Evolutionary conservation across 2,797 vertebrate species (phyloP).

Genomic region (Crocidura indochinensis): DNA sequence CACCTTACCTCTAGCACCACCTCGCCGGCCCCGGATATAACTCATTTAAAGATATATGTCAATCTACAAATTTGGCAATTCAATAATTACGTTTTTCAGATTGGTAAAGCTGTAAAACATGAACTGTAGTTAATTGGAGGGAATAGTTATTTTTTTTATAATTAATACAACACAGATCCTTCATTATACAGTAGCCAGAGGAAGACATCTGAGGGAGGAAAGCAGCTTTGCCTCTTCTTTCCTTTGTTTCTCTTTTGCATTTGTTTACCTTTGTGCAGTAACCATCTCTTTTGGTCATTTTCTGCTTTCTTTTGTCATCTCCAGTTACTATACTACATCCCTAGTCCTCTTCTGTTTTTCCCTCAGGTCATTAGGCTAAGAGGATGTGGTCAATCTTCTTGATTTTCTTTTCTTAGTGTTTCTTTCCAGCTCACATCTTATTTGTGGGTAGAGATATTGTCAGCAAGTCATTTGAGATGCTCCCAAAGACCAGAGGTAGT

Average conservation of each 20-base stretch:
- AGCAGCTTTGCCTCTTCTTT: not conserved
- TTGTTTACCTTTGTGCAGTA: not conserved
- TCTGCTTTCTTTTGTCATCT: not conserved
- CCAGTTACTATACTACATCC: not conserved
- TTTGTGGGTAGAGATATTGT: not conserved
- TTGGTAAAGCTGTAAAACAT: conserved; percentile 31
- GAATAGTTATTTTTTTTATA: conserved; percentile 4
- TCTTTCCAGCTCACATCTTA: not conserved
- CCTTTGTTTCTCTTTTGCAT: not conserved
- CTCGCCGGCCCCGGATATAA: too few species aligned
- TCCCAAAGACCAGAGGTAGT: not conserved
- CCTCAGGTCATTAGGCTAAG: not conserved
- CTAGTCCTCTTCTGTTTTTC: not conserved
- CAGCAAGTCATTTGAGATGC: not conserved
- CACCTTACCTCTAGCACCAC: too few species aligned
- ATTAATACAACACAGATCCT: not conserved
- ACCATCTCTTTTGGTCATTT: not conserved
- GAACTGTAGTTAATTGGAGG: conserved; percentile 67
- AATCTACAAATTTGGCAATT: conserved; percentile 63
- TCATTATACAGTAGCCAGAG: not conserved
- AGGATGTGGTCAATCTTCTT: not conserved
- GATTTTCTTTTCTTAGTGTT: not conserved
- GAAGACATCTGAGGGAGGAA: not conserved
- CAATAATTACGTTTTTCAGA: conserved; percentile 60
- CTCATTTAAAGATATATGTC: conserved; percentile 71